A percentile compares a stretch with the other conserved stretches of the same genome.
Conservation (phyloP, 2,888 invertebrate genomes). For the Ypsolopha sequella region DNA sequence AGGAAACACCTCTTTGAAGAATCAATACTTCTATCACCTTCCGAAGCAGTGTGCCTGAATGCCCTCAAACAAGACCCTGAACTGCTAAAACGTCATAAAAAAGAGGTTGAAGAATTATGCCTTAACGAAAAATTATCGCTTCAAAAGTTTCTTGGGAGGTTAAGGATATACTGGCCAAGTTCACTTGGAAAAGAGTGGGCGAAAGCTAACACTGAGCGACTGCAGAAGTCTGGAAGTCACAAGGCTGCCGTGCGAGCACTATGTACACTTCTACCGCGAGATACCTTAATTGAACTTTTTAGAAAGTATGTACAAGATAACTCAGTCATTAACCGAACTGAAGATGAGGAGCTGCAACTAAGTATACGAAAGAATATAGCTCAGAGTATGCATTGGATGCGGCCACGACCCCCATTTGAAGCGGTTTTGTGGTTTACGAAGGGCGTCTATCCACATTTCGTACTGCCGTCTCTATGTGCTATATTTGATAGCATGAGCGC, state of each 20-base stretch:
- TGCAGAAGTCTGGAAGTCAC: constrained; percentile 21
- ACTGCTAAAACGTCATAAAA: constrained; percentile 23
- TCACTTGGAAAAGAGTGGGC: constrained; percentile 28
- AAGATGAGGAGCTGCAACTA: constrained; percentile 28
- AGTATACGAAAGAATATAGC: constrained; percentile 37
- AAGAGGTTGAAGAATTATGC: constrained; percentile 22
- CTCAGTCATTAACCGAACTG: constrained; percentile 35
- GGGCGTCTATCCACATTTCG: constrained; percentile 43
- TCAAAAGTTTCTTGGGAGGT: constrained; percentile 24
- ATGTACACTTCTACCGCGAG: constrained; percentile 26
- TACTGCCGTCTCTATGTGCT: constrained; percentile 38
- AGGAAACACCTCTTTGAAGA: constrained; percentile 38
- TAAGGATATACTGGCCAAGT: constrained; percentile 40
- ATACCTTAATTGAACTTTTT: constrained; percentile 24
- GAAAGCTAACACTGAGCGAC: constrained; percentile 19
- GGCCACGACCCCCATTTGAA: constrained; percentile 38
- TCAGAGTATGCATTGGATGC: constrained; percentile 41
- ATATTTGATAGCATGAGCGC: constrained; percentile 36
- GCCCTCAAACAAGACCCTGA: constrained; percentile 42
- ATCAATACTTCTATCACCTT: constrained; percentile 29
- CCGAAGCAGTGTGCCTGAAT: constrained; percentile 36
- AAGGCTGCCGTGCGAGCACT: constrained; percentile 31
- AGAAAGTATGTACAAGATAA: constrained; percentile 32
- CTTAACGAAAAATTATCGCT: constrained; percentile 22
- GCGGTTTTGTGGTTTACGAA: constrained; percentile 34